Percentiles rank a stretch among this genome's conserved stretches.
These are phyloP conservation scores for Amphilophus citrinellus DNA, from an alignment of 2,113 vertebrate species.

Conservation along the genomic window DNA sequence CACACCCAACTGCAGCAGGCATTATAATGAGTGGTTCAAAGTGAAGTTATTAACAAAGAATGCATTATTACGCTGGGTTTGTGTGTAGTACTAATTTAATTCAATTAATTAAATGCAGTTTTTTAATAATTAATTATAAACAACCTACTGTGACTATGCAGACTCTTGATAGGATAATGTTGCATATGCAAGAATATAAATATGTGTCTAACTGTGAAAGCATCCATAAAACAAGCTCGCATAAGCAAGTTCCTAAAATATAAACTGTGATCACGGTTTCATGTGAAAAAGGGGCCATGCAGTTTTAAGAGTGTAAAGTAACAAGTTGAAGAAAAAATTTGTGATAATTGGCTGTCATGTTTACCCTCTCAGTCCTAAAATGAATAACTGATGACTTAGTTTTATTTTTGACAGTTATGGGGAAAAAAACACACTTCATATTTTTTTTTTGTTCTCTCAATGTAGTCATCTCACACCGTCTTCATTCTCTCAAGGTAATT, in stretches of 20 bases:
- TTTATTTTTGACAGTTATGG: background rate
- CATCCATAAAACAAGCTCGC: no score
- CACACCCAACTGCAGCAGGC: constrained; percentile 10
- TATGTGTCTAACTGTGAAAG: no score
- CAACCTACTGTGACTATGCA: background rate
- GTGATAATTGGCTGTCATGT: background rate
- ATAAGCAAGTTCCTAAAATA: background rate
- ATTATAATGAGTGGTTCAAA: background rate
- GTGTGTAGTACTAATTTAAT: background rate
- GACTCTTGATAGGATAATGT: no score
- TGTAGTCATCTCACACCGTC: background rate
- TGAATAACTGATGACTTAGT: background rate
- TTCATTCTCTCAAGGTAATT: background rate
- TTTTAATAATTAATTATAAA: background rate
- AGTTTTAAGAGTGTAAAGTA: background rate
- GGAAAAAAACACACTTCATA: background rate
- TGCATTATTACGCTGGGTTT: background rate
- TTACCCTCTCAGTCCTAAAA: background rate
- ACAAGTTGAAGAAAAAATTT: background rate
- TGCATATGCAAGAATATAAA: no score
- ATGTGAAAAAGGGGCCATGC: background rate
- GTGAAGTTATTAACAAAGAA: background rate
- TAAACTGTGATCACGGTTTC: background rate
- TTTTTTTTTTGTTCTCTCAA: background rate
- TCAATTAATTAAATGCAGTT: background rate